Percentiles rank a stretch among this genome's conserved stretches.
Conservation (phyloP, 2,888 invertebrate genomes). For the Caenorhabditis sp. region DNA sequence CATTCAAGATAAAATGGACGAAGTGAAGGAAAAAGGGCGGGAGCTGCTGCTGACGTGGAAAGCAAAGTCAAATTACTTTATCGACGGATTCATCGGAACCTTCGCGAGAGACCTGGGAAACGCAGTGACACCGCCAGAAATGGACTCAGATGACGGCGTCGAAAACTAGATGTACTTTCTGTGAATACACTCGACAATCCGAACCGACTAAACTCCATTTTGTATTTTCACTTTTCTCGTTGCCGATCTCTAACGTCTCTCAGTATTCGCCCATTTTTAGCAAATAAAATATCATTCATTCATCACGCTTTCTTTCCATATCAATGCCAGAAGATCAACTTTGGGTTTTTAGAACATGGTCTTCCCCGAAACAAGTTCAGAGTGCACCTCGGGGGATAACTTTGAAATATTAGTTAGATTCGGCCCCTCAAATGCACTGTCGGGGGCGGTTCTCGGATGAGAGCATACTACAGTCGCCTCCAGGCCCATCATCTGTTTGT, state of each 20-base stretch:
- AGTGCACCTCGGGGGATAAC: no score
- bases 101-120: conserved; percentile 82
- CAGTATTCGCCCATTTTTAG: no score
- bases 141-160: background rate
- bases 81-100: conserved; percentile 91
- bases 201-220: background rate
- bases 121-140: background rate
- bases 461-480: no score
- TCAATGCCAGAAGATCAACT: no score
- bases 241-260: background rate
- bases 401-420: no score
- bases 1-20: conserved; percentile 94
- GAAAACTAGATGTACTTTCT: background rate
- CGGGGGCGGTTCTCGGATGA: no score
- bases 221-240: background rate
- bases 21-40: conserved; percentile 91
- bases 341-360: no score
- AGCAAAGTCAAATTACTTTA: conserved; percentile 94
- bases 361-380: no score
- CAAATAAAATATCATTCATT: background rate
- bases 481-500: no score
- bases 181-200: background rate
- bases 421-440: no score
- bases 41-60: conserved; percentile 97
- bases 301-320: no score